phyloP scores from a whole-genome alignment of 2,888 invertebrate genomes.

The Oscheius sp. region DNA sequence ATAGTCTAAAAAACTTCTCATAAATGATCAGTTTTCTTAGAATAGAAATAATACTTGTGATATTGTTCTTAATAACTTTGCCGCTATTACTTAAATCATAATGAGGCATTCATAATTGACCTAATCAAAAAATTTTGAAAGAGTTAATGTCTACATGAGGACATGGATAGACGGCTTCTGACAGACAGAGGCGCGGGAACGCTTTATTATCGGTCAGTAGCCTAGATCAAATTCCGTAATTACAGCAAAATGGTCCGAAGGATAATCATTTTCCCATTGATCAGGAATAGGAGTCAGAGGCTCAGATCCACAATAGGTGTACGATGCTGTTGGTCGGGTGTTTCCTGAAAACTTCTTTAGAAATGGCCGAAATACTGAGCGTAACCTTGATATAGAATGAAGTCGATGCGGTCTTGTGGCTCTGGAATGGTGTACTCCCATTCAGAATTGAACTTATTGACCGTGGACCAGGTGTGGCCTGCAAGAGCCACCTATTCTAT shows the following conservation, averaged over 20 bases:
- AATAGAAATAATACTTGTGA: too few species aligned
- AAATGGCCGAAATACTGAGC: not conserved
- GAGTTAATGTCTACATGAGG: too few species aligned
- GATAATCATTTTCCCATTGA: conserved; percentile 69
- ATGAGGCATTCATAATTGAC: too few species aligned
- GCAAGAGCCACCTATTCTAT: not conserved
- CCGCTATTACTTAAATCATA: too few species aligned
- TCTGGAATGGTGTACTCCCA: conserved; percentile 65
- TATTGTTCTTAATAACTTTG: too few species aligned
- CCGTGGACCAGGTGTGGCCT: conserved; percentile 69
- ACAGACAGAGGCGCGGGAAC: too few species aligned
- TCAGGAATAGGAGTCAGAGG: conserved; percentile 63
- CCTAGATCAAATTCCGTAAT: conserved; percentile 58
- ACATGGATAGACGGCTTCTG: too few species aligned
- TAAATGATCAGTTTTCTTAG: too few species aligned
- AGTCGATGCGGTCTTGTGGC: conserved; percentile 69
- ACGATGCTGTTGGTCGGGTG: conserved; percentile 40
- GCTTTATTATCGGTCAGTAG: not conserved
- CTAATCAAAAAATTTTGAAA: too few species aligned
- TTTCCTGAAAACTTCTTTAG: conserved; percentile 36
- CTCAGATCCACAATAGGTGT: conserved; percentile 59
- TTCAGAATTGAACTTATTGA: conserved; percentile 60
- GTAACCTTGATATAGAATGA: conserved; percentile 61
- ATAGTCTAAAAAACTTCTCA: too few species aligned
- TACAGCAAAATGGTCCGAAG: conserved; percentile 70